These are phyloP conservation scores for Aphelocoma coerulescens DNA, from an alignment of 2,113 vertebrate species.

Conservation along the genomic window DNA sequence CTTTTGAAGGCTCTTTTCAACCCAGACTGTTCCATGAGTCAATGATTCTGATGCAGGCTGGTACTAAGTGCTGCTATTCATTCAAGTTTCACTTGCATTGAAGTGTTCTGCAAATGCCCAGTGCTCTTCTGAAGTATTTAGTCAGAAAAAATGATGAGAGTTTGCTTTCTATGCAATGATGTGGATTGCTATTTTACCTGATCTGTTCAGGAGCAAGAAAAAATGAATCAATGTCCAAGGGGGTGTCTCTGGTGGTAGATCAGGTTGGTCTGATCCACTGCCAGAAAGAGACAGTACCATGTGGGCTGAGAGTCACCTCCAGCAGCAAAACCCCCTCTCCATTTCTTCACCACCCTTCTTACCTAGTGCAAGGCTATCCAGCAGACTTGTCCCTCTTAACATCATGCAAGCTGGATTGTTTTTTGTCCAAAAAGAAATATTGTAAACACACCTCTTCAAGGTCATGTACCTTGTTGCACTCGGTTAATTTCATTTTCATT, in stretches of 20 bases:
- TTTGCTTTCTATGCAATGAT: neutral
- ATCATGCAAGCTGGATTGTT: neutral
- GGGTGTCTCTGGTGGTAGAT: neutral
- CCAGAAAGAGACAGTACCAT: neutral
- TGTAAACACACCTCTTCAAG: neutral
- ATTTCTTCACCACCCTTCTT: neutral
- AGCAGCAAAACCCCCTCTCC: neutral
- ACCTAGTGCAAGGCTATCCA: neutral
- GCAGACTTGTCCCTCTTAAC: neutral
- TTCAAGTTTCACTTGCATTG: neutral
- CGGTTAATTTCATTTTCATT: neutral
- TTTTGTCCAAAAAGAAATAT: neutral
- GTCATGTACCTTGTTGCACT: neutral
- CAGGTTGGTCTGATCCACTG: neutral
- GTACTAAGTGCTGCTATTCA: neutral
- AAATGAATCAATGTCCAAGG: neutral
- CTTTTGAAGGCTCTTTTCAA: neutral
- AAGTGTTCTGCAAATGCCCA: neutral
- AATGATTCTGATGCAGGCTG: neutral
- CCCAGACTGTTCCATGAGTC: neutral
- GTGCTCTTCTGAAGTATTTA: neutral
- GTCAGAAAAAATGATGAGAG: neutral
- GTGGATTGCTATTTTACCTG: neutral
- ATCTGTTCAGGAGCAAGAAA: neutral
- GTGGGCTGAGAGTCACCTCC: neutral